These are phyloP conservation scores for Neoitamus cyanurus DNA, from an alignment of 2,888 invertebrate genomes.

Conservation along the genomic window DNA sequence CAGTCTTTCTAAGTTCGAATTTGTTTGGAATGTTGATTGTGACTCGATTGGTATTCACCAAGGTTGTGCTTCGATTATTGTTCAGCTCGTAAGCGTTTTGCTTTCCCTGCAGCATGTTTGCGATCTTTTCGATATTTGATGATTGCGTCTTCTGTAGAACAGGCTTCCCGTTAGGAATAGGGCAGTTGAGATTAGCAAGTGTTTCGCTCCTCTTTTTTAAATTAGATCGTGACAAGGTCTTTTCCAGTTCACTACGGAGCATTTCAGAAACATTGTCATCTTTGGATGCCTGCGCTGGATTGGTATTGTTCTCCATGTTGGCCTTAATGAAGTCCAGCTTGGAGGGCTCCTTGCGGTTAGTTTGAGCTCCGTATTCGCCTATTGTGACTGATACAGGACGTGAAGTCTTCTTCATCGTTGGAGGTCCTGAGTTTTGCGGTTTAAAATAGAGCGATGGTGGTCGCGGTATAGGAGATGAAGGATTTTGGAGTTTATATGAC, in stretches of 20 bases:
- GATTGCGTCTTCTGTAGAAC: slow-evolving; percentile 55
- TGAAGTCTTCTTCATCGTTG: slow-evolving; percentile 69
- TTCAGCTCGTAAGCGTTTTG: slow-evolving; percentile 40
- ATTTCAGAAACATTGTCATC: slow-evolving; percentile 70
- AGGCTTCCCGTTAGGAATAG: slow-evolving; percentile 48
- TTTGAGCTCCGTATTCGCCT: slow-evolving; percentile 74
- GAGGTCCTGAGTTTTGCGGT: slow-evolving; percentile 69
- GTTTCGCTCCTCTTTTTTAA: slow-evolving; percentile 75
- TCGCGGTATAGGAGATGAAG: slow-evolving; percentile 71
- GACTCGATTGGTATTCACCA: slow-evolving; percentile 52
- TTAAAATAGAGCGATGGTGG: slow-evolving; percentile 79
- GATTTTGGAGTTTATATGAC: slow-evolving; percentile 78
- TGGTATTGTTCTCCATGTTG: neutral
- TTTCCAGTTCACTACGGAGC: slow-evolving; percentile 78
- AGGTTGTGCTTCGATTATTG: slow-evolving; percentile 36
- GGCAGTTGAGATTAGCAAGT: neutral
- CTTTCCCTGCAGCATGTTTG: slow-evolving; percentile 54
- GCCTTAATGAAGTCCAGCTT: slow-evolving; percentile 74
- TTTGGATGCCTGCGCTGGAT: slow-evolving; percentile 12
- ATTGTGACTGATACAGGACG: slow-evolving; percentile 78
- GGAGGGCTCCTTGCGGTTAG: slow-evolving; percentile 73
- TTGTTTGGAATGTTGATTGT: slow-evolving; percentile 54
- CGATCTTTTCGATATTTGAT: slow-evolving; percentile 56
- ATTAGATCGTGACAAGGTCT: slow-evolving; percentile 82
- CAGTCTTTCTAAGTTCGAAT: slow-evolving; percentile 58